Evolutionary conservation across 2,113 vertebrate genomes (phyloP).

Genomic region (Paradoxurus hermaphroditus): DNA sequence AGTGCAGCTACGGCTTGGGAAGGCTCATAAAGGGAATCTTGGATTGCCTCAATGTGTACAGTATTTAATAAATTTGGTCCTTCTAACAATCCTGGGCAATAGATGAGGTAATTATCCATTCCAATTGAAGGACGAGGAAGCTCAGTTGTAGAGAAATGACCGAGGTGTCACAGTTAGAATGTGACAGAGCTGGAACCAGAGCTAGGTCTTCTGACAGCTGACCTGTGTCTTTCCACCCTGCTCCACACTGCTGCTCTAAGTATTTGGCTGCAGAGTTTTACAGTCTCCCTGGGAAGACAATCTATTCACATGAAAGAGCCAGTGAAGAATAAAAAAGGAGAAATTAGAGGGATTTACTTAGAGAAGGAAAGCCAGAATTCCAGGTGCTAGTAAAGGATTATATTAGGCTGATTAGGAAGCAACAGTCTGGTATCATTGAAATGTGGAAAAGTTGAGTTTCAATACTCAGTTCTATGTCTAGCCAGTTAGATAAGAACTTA

Average conservation of each 20-base stretch:
- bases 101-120: background rate
- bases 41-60: background rate
- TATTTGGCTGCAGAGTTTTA: background rate
- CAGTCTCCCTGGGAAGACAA: background rate
- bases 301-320: background rate
- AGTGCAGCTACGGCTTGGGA: background rate
- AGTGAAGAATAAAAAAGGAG: background rate
- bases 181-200: background rate
- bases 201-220: background rate
- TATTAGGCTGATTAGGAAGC: background rate
- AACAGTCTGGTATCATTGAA: background rate
- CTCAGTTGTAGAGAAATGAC: background rate
- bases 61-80: background rate
- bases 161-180: background rate
- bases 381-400: background rate
- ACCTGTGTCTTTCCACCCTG: background rate
- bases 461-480: background rate
- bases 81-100: background rate
- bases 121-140: background rate
- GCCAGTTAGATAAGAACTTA: background rate
- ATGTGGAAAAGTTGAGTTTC: background rate
- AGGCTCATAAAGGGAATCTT: background rate
- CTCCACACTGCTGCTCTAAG: background rate
- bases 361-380: background rate
- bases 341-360: background rate